phyloP scores from a whole-genome alignment of 2,797 vertebrate genomes.

The Sarcoramphus papa region DNA sequence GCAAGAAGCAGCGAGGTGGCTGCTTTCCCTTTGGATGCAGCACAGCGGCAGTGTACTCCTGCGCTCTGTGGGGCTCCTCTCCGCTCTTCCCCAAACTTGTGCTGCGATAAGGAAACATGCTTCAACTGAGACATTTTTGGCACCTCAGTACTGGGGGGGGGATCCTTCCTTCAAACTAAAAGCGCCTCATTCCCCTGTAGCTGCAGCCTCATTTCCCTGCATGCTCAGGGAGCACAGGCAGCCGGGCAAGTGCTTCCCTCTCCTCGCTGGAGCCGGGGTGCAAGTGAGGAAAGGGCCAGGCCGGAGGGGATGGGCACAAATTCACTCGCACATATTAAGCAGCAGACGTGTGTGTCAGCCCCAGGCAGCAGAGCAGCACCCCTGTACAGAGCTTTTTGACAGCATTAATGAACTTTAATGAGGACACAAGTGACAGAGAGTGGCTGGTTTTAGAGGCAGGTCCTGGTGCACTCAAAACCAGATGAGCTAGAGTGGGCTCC shows the following conservation, averaged over 20 bases:
- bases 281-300: background rate
- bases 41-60: background rate
- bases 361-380: background rate
- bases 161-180: background rate
- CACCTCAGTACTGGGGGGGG: background rate
- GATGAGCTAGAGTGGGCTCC: background rate
- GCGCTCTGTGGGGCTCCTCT: background rate
- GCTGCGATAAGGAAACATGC: fast-evolving
- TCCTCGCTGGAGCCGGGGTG: fast-evolving
- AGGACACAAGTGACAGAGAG: background rate
- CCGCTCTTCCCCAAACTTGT: background rate
- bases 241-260: background rate
- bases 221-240: background rate
- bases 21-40: background rate
- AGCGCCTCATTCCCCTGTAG: background rate
- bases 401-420: background rate
- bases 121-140: background rate
- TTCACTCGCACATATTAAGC: fast-evolving
- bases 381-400: background rate
- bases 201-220: background rate
- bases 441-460: background rate
- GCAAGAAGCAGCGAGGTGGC: background rate
- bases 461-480: background rate
- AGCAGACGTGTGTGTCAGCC: background rate
- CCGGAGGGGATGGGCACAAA: background rate